Evolutionary conservation across 2,797 vertebrate species (phyloP), one percentile per base, ranked within the genome.

Genomic region (Lerista edwardsae): DNA sequence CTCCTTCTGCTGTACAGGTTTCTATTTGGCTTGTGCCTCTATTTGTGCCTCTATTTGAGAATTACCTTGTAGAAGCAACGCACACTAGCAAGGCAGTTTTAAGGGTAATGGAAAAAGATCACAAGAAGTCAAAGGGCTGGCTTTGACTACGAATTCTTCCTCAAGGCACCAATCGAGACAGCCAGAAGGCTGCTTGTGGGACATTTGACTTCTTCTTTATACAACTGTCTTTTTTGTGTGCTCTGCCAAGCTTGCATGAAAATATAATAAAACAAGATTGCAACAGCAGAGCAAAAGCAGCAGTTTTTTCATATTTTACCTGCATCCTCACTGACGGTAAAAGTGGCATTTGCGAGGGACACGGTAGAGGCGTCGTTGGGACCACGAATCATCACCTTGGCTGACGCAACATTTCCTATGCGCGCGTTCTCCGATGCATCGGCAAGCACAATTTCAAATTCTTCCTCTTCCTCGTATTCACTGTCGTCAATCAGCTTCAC

Each of bases 401-500:
- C 98, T 0, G 92, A 90, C 0, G 95, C 93, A 34, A 96, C 89
- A 71, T 91, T 94, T 3, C 98, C 98, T 0, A 97, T 79, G 17
- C 97, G 97, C 0, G 98, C 97, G 0, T 98, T 98, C 12, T 96
- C 95, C 0, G 99, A 99, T 68, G 97, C 90, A 0, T 97, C 97
- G 0, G 97, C 96, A 92, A 99, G 93, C 10, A 95, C 96, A 71
- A 99, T 94, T 95, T 98, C 97, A 8, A 99, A 99, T 91, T 99
- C 98, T 91, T 99, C 99, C 0, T 98, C 97, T n/a, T 97, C 97
- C 91, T 99, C 99, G 1, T 98, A 99, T 82, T 99, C 98, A 1
- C 98, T 99, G 96, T 99, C 98, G 12, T 99, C 98, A 0, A 99
- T 95, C 81, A 99, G 95, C 88, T 90, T 95, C 7, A 99, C 90